Evolutionary conservation across 2,888 invertebrate species (phyloP).

Genomic region (Dascillus cervinus): DNA sequence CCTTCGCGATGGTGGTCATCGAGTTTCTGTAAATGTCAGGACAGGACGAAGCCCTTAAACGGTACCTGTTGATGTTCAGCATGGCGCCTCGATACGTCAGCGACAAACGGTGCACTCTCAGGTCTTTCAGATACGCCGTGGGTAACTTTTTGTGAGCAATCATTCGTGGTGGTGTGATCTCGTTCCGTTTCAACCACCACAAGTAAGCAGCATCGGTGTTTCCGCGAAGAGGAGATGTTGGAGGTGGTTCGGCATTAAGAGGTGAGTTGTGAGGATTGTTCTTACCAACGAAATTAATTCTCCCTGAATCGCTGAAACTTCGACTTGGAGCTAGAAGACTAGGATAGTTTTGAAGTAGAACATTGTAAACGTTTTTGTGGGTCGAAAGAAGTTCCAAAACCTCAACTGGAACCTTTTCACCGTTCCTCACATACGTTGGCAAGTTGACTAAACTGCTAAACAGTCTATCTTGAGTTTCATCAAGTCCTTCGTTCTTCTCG

Average conservation of each 20-base stretch:
- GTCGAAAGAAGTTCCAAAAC: constrained; percentile 65
- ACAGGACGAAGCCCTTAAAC: constrained; percentile 77
- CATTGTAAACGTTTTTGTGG: constrained; percentile 61
- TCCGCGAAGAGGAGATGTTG: constrained; percentile 36
- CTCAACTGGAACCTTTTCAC: constrained; percentile 69
- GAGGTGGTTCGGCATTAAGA: constrained; percentile 37
- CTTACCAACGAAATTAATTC: constrained; percentile 42
- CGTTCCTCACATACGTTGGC: constrained; percentile 74
- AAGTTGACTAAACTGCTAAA: constrained; percentile 77
- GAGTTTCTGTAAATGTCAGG: constrained; percentile 85
- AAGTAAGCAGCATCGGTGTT: constrained; percentile 44
- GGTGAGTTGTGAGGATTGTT: constrained; percentile 34
- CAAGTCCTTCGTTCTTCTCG: constrained; percentile 19
- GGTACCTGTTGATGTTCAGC: constrained; percentile 74
- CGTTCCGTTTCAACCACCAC: constrained; percentile 50
- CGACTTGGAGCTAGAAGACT: constrained; percentile 62
- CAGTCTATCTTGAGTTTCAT: constrained; percentile 44
- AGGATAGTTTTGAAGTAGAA: constrained; percentile 68
- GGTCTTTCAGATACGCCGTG: constrained; percentile 64
- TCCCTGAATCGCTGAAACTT: constrained; percentile 63
- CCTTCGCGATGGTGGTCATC: constrained; percentile 78
- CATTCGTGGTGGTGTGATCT: constrained; percentile 40
- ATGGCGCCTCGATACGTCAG: constrained; percentile 80
- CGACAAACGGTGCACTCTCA: constrained; percentile 68
- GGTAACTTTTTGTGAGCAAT: constrained; percentile 41